phyloP scores from a whole-genome alignment of 2,113 vertebrate genomes.

The Dicrurus megarhynchus region DNA sequence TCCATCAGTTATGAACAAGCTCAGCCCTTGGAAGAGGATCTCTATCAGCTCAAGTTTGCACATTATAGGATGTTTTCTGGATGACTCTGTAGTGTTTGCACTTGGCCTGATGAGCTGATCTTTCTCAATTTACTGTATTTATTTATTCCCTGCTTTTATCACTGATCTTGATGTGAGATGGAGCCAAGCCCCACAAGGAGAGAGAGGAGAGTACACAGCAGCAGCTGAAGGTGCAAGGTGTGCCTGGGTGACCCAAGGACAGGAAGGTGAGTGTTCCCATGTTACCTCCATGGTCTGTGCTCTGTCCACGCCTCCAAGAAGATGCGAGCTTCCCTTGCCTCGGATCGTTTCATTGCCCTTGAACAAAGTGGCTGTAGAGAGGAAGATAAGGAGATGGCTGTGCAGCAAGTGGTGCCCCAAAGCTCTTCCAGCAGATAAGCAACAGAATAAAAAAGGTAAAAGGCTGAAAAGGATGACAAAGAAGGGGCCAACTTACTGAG shows the following conservation, averaged over 20 bases:
- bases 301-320: background rate
- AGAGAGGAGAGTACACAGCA: background rate
- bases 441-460: background rate
- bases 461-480: background rate
- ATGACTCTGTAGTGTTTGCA: background rate
- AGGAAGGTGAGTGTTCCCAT: background rate
- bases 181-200: background rate
- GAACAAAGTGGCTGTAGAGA: background rate
- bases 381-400: background rate
- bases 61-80: background rate
- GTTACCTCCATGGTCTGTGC: background rate
- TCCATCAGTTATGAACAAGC: background rate
- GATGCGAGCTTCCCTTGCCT: background rate
- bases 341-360: background rate
- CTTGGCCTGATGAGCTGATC: background rate
- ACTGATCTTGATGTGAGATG: background rate
- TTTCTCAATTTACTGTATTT: conserved; percentile 6
- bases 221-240: background rate
- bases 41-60: background rate
- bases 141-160: background rate
- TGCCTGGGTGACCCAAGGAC: background rate
- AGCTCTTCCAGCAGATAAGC: background rate
- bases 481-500: background rate
- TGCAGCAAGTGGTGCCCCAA: background rate
- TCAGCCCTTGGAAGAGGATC: background rate